Conservation (phyloP, 1,140 invertebrate species). For the Drosophila burlai region DNA sequence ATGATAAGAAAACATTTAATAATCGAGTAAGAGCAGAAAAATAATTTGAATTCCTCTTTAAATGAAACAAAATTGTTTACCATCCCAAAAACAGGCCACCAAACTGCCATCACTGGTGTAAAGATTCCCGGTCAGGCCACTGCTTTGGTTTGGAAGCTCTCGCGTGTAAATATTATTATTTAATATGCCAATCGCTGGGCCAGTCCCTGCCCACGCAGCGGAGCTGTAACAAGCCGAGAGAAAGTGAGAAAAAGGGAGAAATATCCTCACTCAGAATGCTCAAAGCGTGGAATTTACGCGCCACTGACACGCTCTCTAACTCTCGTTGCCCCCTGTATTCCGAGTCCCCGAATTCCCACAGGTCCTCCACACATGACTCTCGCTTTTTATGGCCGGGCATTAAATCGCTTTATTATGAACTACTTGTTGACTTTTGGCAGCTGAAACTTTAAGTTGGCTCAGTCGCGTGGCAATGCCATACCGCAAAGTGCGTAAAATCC, state of each 20-base stretch:
- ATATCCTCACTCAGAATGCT: conserved; percentile 13
- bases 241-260: background rate
- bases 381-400: conserved; percentile 60
- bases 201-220: conserved; percentile 10
- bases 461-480: conserved; percentile 9
- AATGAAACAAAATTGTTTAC: background rate
- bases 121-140: conserved; percentile 17
- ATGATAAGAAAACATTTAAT: background rate
- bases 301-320: conserved; percentile 37
- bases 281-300: conserved; percentile 40
- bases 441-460: conserved; percentile 66
- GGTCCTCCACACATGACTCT: conserved; percentile 26
- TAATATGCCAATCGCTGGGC: conserved; percentile 69
- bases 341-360: conserved; percentile 2
- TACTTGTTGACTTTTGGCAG: conserved; percentile 75
- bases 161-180: conserved; percentile 79
- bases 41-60: background rate
- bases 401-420: conserved; percentile 78
- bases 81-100: too few species aligned
- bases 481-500: conserved; percentile 64
- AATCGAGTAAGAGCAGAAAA: background rate
- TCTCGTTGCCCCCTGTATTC: background rate
- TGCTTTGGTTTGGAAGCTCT: conserved; percentile 52
- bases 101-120: conserved; percentile 8
- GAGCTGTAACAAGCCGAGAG: background rate